These are phyloP conservation scores for Heteromyza rotundicornis DNA, from an alignment of 2,888 invertebrate genomes.

Conservation along the genomic window DNA sequence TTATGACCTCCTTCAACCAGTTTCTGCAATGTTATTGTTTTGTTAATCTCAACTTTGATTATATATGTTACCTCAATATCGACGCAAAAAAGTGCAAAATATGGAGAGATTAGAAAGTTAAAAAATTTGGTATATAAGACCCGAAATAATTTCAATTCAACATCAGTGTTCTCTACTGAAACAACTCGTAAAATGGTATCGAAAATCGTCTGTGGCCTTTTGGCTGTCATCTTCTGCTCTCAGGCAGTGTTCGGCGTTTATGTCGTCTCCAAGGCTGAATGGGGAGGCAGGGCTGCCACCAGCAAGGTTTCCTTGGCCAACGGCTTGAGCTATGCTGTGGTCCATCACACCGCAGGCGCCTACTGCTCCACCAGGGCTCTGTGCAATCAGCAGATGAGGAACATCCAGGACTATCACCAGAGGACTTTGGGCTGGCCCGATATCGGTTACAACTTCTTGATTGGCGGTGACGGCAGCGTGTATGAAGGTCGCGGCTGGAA, in stretches of 20 bases:
- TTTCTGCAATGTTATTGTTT: no score
- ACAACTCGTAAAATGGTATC: neutral
- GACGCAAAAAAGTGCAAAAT: no score
- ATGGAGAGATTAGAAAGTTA: no score
- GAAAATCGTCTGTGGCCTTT: conserved; percentile 20
- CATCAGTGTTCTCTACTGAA: neutral
- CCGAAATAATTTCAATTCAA: no score
- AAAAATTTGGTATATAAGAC: no score
- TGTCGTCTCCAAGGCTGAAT: conserved; percentile 36
- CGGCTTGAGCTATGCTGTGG: conserved; percentile 58
- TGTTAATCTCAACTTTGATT: no score
- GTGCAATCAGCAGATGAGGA: conserved; percentile 44
- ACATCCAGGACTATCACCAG: conserved; percentile 41
- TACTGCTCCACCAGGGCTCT: conserved; percentile 34
- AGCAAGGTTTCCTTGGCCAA: conserved; percentile 27
- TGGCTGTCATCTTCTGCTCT: conserved; percentile 21
- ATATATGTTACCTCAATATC: no score
- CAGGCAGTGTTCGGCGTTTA: conserved; percentile 26
- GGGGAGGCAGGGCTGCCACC: conserved; percentile 44
- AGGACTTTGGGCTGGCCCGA: no score
- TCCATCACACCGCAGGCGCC: conserved; percentile 72
- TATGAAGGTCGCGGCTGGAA: conserved; percentile 49
- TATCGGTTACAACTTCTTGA: conserved; percentile 47
- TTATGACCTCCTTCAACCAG: no score
- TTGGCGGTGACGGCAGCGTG: conserved; percentile 46